Conservation (phyloP, 2,797 vertebrate genomes). For the Tolypeutes matacus region DNA sequence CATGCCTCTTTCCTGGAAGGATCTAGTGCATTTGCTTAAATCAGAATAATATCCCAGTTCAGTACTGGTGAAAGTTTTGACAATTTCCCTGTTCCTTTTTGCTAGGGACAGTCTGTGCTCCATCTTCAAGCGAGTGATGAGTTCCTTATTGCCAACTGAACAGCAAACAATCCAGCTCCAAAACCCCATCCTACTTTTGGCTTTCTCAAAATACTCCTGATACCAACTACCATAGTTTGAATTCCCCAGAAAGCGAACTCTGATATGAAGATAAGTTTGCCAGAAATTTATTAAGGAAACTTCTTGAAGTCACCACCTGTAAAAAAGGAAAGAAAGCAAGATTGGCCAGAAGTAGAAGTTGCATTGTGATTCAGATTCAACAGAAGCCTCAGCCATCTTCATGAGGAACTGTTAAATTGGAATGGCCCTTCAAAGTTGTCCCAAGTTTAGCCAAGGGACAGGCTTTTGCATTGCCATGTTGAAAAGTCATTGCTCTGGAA, state of each 20-base stretch:
- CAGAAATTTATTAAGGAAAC: background rate
- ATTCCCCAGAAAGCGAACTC: background rate
- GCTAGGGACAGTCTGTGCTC: background rate
- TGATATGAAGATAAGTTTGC: background rate
- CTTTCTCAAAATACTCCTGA: background rate
- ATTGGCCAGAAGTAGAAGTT: background rate
- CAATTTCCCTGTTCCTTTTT: background rate
- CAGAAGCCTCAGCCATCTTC: background rate
- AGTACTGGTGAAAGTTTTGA: background rate
- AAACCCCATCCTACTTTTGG: background rate
- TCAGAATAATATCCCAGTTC: background rate
- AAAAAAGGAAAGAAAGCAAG: background rate
- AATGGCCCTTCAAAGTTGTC: background rate
- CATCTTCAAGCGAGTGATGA: background rate
- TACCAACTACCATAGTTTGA: background rate
- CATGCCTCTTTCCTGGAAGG: background rate
- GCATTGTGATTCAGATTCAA: background rate
- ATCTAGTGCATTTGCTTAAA: background rate
- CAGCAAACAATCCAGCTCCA: background rate
- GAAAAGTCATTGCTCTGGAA: background rate
- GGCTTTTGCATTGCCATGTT: accelerated
- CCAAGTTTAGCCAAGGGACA: background rate
- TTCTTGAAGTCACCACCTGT: background rate
- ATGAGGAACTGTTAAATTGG: background rate
- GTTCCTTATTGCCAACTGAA: background rate